phyloP scores from a whole-genome alignment of 2,797 vertebrate species.

The Protonibea diacanthus region DNA sequence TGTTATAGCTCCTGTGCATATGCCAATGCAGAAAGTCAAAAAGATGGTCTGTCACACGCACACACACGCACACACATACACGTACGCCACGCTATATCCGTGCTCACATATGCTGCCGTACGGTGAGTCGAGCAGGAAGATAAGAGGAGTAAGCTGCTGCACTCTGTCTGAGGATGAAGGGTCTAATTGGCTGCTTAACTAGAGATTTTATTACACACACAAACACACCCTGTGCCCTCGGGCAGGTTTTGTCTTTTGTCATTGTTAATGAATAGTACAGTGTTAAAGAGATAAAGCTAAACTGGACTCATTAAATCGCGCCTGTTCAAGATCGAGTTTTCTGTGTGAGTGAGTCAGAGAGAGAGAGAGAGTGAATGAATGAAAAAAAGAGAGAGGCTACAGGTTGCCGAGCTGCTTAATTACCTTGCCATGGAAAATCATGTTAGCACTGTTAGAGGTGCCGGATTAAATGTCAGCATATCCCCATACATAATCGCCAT shows the following conservation, averaged over 20 bases:
- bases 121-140: conserved; percentile 30
- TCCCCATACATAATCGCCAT: conserved; percentile 45
- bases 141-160: conserved; percentile 44
- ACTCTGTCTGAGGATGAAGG: conserved; percentile 50
- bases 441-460: conserved; percentile 61
- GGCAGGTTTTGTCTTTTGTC: conserved; percentile 57
- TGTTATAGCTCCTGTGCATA: conserved; percentile 1
- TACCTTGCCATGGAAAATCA: conserved; percentile 76
- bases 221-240: not conserved
- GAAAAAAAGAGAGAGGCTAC: conserved; percentile 36
- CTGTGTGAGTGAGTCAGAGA: conserved; percentile 31
- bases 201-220: conserved; percentile 52
- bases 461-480: conserved; percentile 75
- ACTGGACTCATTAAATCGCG: conserved; percentile 63
- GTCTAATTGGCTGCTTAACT: conserved; percentile 69
- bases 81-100: not conserved
- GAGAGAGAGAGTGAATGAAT: not conserved
- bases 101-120: conserved; percentile 15
- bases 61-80: not conserved
- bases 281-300: conserved; percentile 65
- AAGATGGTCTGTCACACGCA: not conserved
- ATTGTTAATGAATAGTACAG: conserved; percentile 69
- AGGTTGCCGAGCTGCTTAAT: conserved; percentile 74
- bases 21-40: conserved; percentile 20
- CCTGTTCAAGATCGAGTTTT: conserved; percentile 32